Conservation (phyloP, 2,797 vertebrate genomes). For the Scomberomorus guttatus region DNA sequence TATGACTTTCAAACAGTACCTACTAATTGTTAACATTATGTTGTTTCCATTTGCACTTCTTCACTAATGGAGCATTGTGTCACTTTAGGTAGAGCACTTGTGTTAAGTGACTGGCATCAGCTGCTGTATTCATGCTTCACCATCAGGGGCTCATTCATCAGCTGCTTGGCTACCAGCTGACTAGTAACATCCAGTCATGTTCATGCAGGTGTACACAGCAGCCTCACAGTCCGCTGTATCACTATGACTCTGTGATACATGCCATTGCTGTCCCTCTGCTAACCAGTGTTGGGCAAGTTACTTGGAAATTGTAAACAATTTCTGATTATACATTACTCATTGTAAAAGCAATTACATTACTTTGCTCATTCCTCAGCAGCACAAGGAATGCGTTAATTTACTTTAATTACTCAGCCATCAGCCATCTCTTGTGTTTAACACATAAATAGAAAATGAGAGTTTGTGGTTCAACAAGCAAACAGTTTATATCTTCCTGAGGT, state of each 20-base stretch:
- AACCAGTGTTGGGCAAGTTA: too few species aligned
- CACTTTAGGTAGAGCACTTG: constrained; percentile 8
- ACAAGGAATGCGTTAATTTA: too few species aligned
- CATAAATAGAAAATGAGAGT: too few species aligned
- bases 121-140: constrained; percentile 35
- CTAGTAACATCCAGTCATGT: constrained; percentile 10
- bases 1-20: constrained; percentile 24
- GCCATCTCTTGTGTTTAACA: too few species aligned
- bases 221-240: background rate
- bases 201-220: constrained; percentile 26
- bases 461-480: too few species aligned
- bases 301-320: too few species aligned
- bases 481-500: too few species aligned
- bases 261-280: background rate
- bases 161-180: constrained; percentile 12
- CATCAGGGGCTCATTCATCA: constrained; percentile 35
- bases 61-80: constrained; percentile 21
- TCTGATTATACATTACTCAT: too few species aligned
- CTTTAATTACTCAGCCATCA: too few species aligned
- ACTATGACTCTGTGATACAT: constrained; percentile 15
- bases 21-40: constrained; percentile 21
- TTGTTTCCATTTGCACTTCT: constrained; percentile 41
- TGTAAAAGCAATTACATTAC: too few species aligned
- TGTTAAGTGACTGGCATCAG: constrained; percentile 25
- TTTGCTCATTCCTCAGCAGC: too few species aligned